A percentile compares a stretch with the other conserved stretches of the same genome.
Evolutionary conservation across 2,113 vertebrate genomes (phyloP).

Genomic region (Entosphenus tridentatus): DNA sequence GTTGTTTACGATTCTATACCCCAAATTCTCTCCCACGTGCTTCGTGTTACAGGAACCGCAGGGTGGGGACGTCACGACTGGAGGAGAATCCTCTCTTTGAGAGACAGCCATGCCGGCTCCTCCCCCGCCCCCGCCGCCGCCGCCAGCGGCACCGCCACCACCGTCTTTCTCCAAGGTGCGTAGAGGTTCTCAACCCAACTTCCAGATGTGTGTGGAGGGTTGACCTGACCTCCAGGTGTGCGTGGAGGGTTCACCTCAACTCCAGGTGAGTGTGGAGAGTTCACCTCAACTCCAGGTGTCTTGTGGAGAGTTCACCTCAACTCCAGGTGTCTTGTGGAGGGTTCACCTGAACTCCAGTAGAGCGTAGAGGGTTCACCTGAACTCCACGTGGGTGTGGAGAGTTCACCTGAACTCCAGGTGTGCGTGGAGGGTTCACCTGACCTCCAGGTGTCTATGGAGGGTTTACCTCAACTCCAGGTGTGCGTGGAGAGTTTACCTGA

Average conservation of each 20-base stretch:
- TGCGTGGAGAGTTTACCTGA: neutral
- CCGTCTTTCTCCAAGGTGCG: too few relatives aligned
- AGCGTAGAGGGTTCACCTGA: neutral
- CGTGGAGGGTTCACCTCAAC: neutral
- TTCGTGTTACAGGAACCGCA: too few relatives aligned
- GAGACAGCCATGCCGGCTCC: too few relatives aligned
- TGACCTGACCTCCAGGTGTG: neutral
- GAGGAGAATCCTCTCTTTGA: too few relatives aligned
- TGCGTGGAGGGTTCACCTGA: neutral
- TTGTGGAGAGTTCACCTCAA: neutral
- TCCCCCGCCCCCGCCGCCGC: too few relatives aligned
- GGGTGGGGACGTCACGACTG: too few relatives aligned
- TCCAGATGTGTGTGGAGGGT: neutral
- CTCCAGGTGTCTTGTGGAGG: neutral
- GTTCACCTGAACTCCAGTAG: neutral
- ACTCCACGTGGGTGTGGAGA: neutral
- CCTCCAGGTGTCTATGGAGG: neutral
- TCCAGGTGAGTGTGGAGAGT: neutral
- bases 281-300: neutral
- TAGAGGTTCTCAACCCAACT: too few relatives aligned
- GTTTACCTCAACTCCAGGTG: neutral
- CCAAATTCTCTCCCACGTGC: too few relatives aligned
- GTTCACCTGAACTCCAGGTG: neutral
- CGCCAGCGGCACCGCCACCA: too few relatives aligned
- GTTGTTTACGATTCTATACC: too few relatives aligned